Base-by-base conservation (phyloP, 2,888 invertebrate genomes). In the Drosophila subquinaria region DNA sequence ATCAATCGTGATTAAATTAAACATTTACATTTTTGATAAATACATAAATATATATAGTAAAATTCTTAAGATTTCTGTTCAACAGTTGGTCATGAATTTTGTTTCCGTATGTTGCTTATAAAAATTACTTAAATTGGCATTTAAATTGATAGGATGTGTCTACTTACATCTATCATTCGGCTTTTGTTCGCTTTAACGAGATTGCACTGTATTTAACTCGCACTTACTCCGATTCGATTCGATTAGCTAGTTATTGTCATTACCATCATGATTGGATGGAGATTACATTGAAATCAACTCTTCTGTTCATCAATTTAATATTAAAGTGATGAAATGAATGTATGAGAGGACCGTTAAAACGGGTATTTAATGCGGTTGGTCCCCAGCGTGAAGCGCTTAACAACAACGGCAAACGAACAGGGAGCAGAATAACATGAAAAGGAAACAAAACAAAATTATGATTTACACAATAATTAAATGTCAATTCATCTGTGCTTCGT, bases 391-490 rank as follows among this genome's bases (percentile, higher is more conserved):
- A n/a, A 43, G 60, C 69, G 59, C 67, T 66, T 47, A 66, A 61
- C 50, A 66, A 61, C 50, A 56, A 67, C 60, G 47, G 40, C 40
- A 20, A 50, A 17, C 36, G 45, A 51, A 60, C 23, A 55, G 61
- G 55, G 72, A 15, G 23, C 36, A 33, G 50, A 48, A 23, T 43
- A 42, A 48, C 33, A 53, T 52, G 43, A 48, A 40, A 51, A 64
- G 45, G 64, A 55, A 62, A 42, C 36, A 51, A 66, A 73, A 69
- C 67, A 78, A 82, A 82, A 76, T 63, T 73, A 82, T 84, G 88
- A 84, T 83, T 87, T 87, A 84, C 82, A 72, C 80, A 78, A 78
- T 83, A 84, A 82, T 85, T 78, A 82, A 85, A 87, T 87, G 88
- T 82, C 88, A 87, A 87, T 84, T 87, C 84, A 77, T 82, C 79